phyloP scores from a whole-genome alignment of 2,797 vertebrate species.

The Ambastaia sidthimunki region DNA sequence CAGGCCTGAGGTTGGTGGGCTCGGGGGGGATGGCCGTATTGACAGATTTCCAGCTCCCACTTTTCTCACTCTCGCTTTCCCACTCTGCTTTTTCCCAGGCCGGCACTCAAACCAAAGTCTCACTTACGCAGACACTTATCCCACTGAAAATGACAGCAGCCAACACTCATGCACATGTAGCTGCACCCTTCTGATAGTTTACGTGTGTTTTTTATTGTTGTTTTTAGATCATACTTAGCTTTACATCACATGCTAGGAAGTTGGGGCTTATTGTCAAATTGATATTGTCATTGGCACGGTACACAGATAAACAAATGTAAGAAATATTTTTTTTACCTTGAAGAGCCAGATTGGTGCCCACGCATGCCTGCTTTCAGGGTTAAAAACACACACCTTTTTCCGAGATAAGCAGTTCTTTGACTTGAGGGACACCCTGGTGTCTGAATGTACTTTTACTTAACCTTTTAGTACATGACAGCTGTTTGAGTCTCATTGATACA shows the following conservation, averaged over 20 bases:
- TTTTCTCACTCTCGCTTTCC: conserved; percentile 42
- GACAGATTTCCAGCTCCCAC: conserved; percentile 65
- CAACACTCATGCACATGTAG: not conserved
- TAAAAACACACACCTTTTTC: conserved; percentile 5
- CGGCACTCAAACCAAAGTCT: conserved; percentile 31
- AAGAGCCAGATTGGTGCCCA: not conserved
- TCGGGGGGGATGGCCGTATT: conserved; percentile 57
- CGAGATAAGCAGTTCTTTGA: conserved; percentile 14
- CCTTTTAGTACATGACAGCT: conserved; percentile 73
- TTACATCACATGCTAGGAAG: too few species aligned
- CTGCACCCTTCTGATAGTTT: not conserved
- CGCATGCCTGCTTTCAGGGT: conserved; percentile 1
- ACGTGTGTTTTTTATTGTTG: too few species aligned
- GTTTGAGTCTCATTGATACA: conserved; percentile 64
- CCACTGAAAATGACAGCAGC: not conserved
- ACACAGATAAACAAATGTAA: too few species aligned
- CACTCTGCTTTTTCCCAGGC: conserved; percentile 41
- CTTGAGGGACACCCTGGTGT: conserved; percentile 56
- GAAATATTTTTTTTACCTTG: not conserved
- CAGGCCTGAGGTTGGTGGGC: conserved; percentile 66
- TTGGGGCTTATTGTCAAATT: too few species aligned
- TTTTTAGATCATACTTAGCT: not conserved
- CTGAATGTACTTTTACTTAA: conserved; percentile 68
- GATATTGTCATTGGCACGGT: too few species aligned
- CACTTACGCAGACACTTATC: conserved; percentile 49